Percentiles rank a stretch among this genome's conserved stretches.
These are phyloP conservation scores for Nettapus auritus DNA, from an alignment of 2,113 vertebrate species.

Conservation along the genomic window DNA sequence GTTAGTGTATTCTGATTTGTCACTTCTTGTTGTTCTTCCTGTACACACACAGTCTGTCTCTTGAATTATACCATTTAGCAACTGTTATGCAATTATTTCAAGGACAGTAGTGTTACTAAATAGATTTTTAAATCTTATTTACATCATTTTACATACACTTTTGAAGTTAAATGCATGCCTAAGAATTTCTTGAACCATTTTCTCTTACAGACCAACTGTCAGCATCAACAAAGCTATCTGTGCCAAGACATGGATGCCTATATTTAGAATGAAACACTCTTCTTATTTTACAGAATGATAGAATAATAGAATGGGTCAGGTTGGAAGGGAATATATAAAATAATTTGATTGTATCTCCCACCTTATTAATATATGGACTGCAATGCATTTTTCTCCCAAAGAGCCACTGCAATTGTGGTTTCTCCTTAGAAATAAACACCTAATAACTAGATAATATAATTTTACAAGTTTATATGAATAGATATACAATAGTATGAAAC, in stretches of 20 bases:
- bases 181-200: neutral
- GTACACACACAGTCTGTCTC: neutral
- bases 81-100: neutral
- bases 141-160: neutral
- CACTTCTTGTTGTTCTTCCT: neutral
- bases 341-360: neutral
- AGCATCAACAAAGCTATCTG: neutral
- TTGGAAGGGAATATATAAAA: neutral
- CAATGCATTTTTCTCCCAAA: rapidly evolving
- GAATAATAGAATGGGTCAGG: too few species aligned
- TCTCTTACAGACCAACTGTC: neutral
- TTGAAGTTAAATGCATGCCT: neutral
- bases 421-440: neutral
- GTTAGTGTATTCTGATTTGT: neutral
- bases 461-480: neutral
- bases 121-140: neutral
- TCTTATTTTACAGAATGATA: neutral
- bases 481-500: neutral
- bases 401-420: neutral
- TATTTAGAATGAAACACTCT: neutral
- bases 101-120: neutral
- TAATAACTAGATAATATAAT: too few species aligned
- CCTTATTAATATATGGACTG: neutral
- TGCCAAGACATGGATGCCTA: neutral
- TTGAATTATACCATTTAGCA: neutral